Conservation (phyloP, 2,113 vertebrate species). For the Onychostoma macrolepis region DNA sequence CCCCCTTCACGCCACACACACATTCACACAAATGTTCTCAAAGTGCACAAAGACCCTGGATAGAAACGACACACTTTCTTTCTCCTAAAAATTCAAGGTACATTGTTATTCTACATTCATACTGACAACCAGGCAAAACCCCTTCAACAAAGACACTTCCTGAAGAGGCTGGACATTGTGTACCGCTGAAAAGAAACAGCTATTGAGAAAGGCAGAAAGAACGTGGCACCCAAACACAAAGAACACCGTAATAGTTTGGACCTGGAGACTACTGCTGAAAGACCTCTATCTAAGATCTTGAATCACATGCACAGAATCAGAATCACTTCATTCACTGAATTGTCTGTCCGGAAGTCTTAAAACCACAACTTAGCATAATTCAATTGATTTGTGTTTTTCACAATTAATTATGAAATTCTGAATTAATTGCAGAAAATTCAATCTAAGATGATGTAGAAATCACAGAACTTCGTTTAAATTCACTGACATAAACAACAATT, state of each 20-base stretch:
- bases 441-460: no score
- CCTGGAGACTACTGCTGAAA: background rate
- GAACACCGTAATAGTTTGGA: background rate
- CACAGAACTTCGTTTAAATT: no score
- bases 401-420: no score
- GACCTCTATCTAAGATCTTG: background rate
- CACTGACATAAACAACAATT: no score
- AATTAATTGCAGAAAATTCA: no score
- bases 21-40: background rate
- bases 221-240: background rate
- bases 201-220: background rate
- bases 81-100: slow-evolving; percentile 53
- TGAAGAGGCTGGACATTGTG: slow-evolving; percentile 65
- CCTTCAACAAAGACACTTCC: slow-evolving; percentile 58
- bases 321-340: background rate
- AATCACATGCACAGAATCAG: background rate
- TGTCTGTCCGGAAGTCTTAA: no score
- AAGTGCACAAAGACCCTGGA: background rate
- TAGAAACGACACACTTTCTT: slow-evolving; percentile 48
- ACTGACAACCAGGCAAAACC: slow-evolving; percentile 73
- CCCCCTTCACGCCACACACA: background rate
- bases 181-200: slow-evolving; percentile 41
- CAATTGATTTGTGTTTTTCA: no score
- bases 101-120: slow-evolving; percentile 68
- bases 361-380: no score